phyloP scores from a whole-genome alignment of 2,113 vertebrate genomes.

The Fulica atra region DNA sequence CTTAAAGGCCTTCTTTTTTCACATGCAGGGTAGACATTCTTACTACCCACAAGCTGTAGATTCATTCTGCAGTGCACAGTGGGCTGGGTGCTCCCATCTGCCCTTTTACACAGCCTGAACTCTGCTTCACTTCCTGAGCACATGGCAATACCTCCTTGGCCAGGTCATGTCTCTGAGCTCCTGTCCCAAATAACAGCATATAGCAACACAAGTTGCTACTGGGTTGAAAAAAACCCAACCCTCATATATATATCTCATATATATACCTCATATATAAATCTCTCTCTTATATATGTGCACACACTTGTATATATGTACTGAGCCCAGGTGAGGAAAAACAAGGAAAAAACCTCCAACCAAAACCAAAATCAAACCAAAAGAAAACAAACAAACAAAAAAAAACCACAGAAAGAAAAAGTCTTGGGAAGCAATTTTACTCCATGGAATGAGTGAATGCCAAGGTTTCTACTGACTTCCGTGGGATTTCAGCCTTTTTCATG shows the following conservation, averaged over 20 bases:
- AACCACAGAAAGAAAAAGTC: not conserved
- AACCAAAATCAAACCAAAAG: no score
- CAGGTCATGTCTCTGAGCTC: not conserved
- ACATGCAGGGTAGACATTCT: not conserved
- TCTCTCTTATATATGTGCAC: no score
- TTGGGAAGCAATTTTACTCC: not conserved
- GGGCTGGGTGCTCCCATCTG: not conserved
- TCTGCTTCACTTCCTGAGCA: not conserved
- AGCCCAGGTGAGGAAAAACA: not conserved
- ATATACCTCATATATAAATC: no score
- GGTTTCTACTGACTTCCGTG: not conserved
- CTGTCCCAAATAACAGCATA: not conserved
- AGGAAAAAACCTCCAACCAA: not conserved
- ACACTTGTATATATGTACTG: not conserved
- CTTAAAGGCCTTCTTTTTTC: not conserved
- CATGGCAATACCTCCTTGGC: not conserved
- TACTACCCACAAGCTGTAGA: not conserved
- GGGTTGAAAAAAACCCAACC: not conserved
- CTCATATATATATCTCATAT: no score
- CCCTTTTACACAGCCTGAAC: not conserved
- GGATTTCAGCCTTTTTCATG: not conserved
- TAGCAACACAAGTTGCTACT: not conserved
- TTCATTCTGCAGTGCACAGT: rapidly evolving
- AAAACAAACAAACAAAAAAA: not conserved
- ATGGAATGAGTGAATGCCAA: not conserved